These are phyloP conservation scores for Limnephilus marmoratus DNA, from an alignment of 2,888 invertebrate species.

Conservation along the genomic window DNA sequence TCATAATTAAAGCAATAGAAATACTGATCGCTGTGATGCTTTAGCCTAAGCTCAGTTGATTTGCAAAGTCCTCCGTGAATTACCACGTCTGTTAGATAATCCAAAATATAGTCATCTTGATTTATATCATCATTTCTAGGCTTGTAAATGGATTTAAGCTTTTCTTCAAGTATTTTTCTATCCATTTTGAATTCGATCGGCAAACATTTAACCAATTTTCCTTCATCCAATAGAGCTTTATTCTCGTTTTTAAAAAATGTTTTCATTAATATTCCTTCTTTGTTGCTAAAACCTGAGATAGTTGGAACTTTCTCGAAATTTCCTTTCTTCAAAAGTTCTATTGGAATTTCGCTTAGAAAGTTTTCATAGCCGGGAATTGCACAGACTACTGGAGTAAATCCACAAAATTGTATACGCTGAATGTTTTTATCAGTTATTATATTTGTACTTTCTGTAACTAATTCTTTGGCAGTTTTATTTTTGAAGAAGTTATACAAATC, in stretches of 20 bases:
- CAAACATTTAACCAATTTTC: conserved; percentile 72
- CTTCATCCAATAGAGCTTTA: conserved; percentile 72
- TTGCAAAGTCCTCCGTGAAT: conserved; percentile 69
- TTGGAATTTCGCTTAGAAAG: conserved; percentile 73
- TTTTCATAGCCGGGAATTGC: conserved; percentile 71
- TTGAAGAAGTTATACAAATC: conserved; percentile 73
- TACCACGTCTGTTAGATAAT: conserved; percentile 69
- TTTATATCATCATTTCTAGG: conserved; percentile 62
- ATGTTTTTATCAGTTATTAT: conserved; percentile 45
- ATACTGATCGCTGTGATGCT: conserved; percentile 67
- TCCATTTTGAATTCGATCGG: conserved; percentile 73
- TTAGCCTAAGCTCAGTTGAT: conserved; percentile 66
- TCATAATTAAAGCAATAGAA: conserved; percentile 70
- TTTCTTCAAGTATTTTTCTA: conserved; percentile 71
- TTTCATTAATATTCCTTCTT: conserved; percentile 76
- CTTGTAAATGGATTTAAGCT: conserved; percentile 70
- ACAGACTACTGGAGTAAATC: conserved; percentile 72
- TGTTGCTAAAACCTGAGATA: conserved; percentile 77
- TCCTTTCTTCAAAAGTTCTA: conserved; percentile 73
- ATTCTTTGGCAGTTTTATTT: conserved; percentile 42
- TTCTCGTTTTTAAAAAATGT: conserved; percentile 72
- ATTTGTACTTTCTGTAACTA: conserved; percentile 37
- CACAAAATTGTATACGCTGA: conserved; percentile 67
- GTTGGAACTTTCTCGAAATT: conserved; percentile 74
- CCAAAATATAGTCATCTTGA: conserved; percentile 67